These are phyloP conservation scores for Xestoiulus laeticollis DNA, from an alignment of 2,888 invertebrate species.

Conservation along the genomic window DNA sequence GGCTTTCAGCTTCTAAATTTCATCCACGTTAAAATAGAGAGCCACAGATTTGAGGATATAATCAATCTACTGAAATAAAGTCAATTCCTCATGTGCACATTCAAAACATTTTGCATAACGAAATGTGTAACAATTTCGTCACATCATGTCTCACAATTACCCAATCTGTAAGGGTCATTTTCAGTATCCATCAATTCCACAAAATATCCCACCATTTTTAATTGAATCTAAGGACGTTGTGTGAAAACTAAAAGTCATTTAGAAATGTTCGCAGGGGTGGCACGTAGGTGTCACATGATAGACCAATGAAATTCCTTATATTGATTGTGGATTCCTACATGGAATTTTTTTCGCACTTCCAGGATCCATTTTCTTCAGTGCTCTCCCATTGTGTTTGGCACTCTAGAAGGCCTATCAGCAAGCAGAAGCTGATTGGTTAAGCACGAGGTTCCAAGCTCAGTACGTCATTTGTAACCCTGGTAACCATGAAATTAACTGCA, in stretches of 20 bases:
- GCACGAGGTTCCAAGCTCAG: background rate
- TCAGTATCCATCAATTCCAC: background rate
- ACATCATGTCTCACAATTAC: background rate
- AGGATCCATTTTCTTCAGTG: background rate
- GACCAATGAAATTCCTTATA: background rate
- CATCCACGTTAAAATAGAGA: too few species aligned
- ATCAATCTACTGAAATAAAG: too few species aligned
- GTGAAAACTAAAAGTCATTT: background rate
- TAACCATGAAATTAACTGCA: background rate
- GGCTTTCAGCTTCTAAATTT: too few species aligned
- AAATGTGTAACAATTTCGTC: too few species aligned
- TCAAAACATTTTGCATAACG: too few species aligned
- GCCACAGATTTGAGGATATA: too few species aligned
- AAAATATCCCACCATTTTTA: background rate
- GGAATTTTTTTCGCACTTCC: background rate
- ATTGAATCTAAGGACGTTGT: background rate
- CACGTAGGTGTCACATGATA: background rate
- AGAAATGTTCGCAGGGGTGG: background rate
- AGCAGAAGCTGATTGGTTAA: background rate
- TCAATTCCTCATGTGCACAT: too few species aligned
- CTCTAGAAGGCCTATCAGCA: background rate
- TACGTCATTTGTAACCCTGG: background rate
- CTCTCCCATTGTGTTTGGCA: background rate
- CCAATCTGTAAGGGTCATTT: background rate
- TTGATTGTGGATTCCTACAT: background rate